These are phyloP conservation scores for Propithecus perrieri DNA, from an alignment of 2,797 vertebrate genomes.

Conservation along the genomic window DNA sequence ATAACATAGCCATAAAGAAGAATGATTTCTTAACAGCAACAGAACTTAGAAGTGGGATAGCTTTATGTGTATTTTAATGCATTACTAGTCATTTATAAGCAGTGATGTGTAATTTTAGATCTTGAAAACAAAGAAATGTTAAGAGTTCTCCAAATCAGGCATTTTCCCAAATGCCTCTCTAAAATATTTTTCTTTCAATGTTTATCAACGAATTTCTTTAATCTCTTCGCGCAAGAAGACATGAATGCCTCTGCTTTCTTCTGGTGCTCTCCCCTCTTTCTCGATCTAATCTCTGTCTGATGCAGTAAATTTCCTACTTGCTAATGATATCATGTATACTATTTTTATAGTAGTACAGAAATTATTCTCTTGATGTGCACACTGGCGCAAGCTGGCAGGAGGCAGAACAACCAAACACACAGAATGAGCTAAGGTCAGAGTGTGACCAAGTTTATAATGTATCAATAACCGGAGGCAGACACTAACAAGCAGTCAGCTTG, in stretches of 20 bases:
- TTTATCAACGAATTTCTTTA: not conserved
- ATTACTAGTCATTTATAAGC: not conserved
- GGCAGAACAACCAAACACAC: not conserved
- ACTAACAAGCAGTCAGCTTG: not conserved
- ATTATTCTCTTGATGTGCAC: not conserved
- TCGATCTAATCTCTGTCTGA: not conserved
- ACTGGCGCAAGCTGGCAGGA: not conserved
- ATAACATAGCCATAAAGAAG: not conserved
- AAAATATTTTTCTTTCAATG: not conserved
- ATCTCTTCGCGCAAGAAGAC: not conserved
- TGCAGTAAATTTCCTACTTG: not conserved
- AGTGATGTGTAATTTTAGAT: slow-evolving; percentile 9
- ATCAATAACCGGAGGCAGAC: not conserved
- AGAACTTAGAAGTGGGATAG: not conserved
- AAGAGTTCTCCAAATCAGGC: not conserved
- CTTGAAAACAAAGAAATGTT: not conserved
- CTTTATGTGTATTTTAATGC: not conserved
- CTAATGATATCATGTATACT: not conserved
- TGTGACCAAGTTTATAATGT: not conserved
- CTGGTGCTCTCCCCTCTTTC: not conserved
- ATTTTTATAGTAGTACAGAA: not conserved
- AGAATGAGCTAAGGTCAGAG: not conserved
- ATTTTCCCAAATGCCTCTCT: slow-evolving; percentile 26
- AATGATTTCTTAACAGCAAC: not conserved
- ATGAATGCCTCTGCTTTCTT: not conserved